A percentile compares a stretch with the other conserved stretches of the same genome.
These are phyloP conservation scores for Xanthorhoe designata DNA, from an alignment of 2,888 invertebrate species.

Conservation along the genomic window DNA sequence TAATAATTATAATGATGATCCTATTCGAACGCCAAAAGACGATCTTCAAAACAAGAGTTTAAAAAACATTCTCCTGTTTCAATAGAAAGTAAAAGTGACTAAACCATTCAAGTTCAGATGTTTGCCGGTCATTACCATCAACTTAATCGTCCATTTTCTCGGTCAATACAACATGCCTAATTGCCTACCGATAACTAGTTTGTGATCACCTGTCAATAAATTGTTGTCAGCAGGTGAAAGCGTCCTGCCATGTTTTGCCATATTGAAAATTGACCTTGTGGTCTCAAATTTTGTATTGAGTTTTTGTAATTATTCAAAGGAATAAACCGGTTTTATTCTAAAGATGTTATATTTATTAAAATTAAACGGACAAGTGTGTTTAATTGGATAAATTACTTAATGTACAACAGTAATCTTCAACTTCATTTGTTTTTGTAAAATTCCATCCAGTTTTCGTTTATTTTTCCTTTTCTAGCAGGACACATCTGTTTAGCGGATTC, in stretches of 20 bases:
- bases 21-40: too few species aligned
- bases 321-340: neutral
- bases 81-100: constrained; percentile 32
- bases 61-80: neutral
- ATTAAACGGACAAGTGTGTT: too few species aligned
- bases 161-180: constrained; percentile 32
- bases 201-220: constrained; percentile 32
- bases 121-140: constrained; percentile 30
- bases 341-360: neutral
- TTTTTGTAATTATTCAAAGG: neutral
- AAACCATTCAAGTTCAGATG: constrained; percentile 30
- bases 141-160: constrained; percentile 25
- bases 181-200: constrained; percentile 30
- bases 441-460: too few species aligned
- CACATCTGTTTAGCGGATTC: too few species aligned
- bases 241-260: constrained; percentile 24
- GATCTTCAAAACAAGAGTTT: neutral
- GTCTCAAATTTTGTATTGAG: constrained; percentile 4
- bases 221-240: constrained; percentile 34
- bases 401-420: too few species aligned
- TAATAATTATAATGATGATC: neutral
- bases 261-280: constrained; percentile 14
- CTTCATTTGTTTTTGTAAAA: too few species aligned
- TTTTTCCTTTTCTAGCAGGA: too few species aligned
- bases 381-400: too few species aligned